phyloP scores from a whole-genome alignment of 2,113 vertebrate genomes.

The Hemicordylus capensis region DNA sequence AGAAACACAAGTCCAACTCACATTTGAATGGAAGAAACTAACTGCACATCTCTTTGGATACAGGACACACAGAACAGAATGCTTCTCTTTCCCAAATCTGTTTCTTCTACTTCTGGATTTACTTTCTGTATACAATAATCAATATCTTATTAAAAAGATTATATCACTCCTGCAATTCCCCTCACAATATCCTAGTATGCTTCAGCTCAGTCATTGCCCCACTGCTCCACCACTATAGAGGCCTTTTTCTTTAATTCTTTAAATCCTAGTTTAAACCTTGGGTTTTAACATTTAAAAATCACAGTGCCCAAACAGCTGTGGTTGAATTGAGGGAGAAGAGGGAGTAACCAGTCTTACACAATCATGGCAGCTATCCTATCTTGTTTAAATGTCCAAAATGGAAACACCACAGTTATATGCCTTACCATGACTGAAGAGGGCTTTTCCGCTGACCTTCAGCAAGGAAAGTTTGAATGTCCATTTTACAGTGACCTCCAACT shows the following conservation, averaged over 20 bases:
- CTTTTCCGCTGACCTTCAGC: constrained; percentile 92
- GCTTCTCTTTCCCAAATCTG: neutral
- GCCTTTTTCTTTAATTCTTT: neutral
- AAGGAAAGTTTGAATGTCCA: constrained; percentile 75
- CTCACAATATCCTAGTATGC: neutral
- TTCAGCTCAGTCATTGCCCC: neutral
- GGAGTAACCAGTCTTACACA: neutral
- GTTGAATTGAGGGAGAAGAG: neutral
- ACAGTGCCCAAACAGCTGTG: neutral
- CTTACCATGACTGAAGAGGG: constrained; percentile 97
- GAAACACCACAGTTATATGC: neutral
- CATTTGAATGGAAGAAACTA: neutral
- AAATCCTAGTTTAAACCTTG: too few species aligned
- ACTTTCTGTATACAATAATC: too few species aligned
- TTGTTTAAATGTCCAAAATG: neutral
- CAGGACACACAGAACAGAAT: neutral
- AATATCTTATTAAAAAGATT: too few species aligned
- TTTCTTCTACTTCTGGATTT: too few species aligned
- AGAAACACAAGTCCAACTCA: neutral
- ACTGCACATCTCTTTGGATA: neutral
- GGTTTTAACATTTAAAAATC: too few species aligned
- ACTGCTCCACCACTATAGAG: neutral
- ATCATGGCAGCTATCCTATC: neutral
- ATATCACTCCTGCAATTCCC: too few species aligned
- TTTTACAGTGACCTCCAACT: constrained; percentile 88